Conservation (phyloP, 2,113 vertebrate genomes). For the Piliocolobus tephrosceles region DNA sequence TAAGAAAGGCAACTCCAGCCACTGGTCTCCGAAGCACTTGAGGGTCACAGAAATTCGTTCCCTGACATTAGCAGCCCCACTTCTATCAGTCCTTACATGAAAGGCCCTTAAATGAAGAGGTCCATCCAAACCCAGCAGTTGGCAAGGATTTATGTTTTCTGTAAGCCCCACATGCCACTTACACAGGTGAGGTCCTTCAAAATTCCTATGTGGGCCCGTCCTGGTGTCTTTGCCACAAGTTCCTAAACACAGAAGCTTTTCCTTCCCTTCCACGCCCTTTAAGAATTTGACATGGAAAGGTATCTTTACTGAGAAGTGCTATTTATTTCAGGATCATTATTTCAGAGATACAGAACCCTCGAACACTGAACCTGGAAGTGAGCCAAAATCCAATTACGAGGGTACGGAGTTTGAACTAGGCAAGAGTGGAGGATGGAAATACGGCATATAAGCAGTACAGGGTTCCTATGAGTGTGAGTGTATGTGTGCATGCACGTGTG, state of each 20-base stretch:
- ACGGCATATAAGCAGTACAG: background rate
- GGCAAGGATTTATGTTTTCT: background rate
- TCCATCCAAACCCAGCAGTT: background rate
- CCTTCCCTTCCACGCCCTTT: constrained; percentile 40
- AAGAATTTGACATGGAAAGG: constrained; percentile 69
- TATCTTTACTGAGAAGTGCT: constrained; percentile 74
- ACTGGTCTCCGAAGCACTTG: background rate
- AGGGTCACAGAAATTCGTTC: background rate
- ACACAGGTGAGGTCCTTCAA: background rate
- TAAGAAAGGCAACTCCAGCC: background rate
- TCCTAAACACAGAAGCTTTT: constrained; percentile 64
- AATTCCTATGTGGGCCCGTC: background rate
- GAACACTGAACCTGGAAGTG: constrained; percentile 78
- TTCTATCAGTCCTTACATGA: background rate
- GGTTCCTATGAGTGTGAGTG: background rate
- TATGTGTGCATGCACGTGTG: background rate
- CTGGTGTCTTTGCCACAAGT: constrained; percentile 45
- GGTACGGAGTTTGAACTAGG: constrained; percentile 75
- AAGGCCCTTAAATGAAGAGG: background rate
- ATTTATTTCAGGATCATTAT: constrained; percentile 81
- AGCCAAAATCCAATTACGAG: constrained; percentile 86
- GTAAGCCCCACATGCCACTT: background rate
- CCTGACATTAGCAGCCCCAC: background rate
- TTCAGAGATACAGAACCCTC: constrained; percentile 78
- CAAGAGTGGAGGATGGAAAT: constrained; percentile 69